A percentile compares a stretch with the other conserved stretches of the same genome.
Evolutionary conservation across 2,113 vertebrate species (phyloP).

Genomic region (Chlorodrepanis virens): DNA sequence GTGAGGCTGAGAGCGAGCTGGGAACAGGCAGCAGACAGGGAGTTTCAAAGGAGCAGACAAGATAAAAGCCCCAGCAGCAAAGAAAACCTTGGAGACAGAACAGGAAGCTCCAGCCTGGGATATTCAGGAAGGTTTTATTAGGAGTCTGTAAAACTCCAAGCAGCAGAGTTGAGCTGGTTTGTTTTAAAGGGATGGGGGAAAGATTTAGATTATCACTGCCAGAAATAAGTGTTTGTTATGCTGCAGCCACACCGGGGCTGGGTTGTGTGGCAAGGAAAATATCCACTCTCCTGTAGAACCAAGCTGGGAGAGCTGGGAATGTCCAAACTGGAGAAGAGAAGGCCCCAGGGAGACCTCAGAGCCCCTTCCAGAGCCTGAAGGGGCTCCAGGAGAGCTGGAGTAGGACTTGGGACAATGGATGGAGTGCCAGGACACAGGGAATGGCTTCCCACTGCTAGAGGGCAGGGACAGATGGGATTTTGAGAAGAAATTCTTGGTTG

Average conservation of each 20-base stretch:
- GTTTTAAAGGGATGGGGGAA: neutral
- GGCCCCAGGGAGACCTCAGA: accelerated
- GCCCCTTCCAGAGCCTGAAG: neutral
- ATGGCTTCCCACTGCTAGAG: neutral
- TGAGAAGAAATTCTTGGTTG: neutral
- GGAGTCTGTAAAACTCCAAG: neutral
- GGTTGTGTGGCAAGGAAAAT: neutral
- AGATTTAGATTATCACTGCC: neutral
- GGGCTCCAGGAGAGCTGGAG: neutral
- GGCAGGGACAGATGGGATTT: neutral
- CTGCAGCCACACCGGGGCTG: neutral
- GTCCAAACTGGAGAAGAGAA: neutral
- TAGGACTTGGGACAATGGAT: neutral
- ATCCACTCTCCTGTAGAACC: neutral
- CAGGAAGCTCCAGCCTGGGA: neutral
- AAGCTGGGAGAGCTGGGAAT: neutral
- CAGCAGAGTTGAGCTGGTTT: neutral
- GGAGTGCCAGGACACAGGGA: accelerated
- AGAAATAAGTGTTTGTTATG: neutral
- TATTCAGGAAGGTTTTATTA: neutral
- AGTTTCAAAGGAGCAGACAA: slow-evolving; percentile 37
- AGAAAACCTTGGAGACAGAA: neutral
- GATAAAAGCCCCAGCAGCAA: slow-evolving; percentile 20
- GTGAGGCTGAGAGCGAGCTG: neutral
- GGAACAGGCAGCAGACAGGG: slow-evolving; percentile 41